Percentiles rank a stretch among this genome's conserved stretches.
Conservation (phyloP, 2,797 vertebrate species). For the Tarsius wallacei region DNA sequence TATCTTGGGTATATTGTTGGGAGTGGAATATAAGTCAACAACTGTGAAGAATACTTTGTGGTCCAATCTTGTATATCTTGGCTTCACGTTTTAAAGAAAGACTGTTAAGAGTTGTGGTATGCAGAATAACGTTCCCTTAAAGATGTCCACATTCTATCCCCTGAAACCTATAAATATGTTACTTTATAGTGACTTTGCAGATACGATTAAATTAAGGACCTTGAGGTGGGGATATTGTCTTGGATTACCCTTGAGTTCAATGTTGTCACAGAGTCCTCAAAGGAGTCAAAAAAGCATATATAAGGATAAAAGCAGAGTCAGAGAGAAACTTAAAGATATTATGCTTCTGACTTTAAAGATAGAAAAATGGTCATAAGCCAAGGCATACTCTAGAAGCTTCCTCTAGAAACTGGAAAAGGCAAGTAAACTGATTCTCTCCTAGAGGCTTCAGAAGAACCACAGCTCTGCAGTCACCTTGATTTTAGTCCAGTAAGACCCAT, state of each 20-base stretch:
- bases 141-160: neutral
- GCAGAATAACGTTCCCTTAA: neutral
- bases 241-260: neutral
- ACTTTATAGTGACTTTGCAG: neutral
- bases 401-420: neutral
- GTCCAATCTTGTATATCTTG: neutral
- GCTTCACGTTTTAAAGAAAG: conserved; percentile 13
- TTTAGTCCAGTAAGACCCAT: neutral
- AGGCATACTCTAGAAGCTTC: neutral
- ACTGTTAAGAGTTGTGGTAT: neutral
- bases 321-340: neutral
- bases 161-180: neutral
- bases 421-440: neutral
- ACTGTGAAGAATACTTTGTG: neutral
- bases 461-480: neutral
- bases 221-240: neutral
- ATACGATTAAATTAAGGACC: neutral
- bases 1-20: neutral
- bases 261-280: neutral
- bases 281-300: neutral
- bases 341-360: neutral
- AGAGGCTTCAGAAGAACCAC: neutral
- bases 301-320: neutral
- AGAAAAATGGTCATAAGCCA: neutral
- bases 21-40: neutral